Evolutionary conservation across 2,888 invertebrate species (phyloP).

Genomic region (Leucoma salicis): DNA sequence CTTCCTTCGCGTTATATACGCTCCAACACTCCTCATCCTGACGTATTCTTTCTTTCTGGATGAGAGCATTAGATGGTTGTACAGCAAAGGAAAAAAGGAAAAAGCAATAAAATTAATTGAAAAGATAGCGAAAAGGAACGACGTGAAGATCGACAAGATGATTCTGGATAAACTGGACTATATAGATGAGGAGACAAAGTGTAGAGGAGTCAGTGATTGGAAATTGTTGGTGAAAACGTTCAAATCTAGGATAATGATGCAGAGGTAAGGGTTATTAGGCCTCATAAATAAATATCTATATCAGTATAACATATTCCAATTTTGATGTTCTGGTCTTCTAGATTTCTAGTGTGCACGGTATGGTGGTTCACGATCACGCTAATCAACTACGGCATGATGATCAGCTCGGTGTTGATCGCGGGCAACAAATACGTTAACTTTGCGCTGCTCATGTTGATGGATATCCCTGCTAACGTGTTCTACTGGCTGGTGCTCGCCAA

Average conservation of each 20-base stretch:
- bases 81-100: constrained; percentile 66
- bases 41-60: constrained; percentile 67
- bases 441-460: constrained; percentile 69
- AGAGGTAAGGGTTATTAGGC: constrained; percentile 43
- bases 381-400: constrained; percentile 78
- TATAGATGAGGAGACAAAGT: constrained; percentile 47
- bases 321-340: constrained; percentile 4
- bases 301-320: no score
- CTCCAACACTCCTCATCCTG: constrained; percentile 64
- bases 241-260: constrained; percentile 67
- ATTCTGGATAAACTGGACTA: constrained; percentile 58
- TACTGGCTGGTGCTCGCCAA: constrained; percentile 69
- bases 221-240: constrained; percentile 65
- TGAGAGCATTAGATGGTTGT: constrained; percentile 73
- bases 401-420: constrained; percentile 69
- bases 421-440: constrained; percentile 75
- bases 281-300: no score
- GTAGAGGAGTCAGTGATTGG: constrained; percentile 47
- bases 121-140: constrained; percentile 64
- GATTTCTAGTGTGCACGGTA: constrained; percentile 65
- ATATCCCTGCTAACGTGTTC: constrained; percentile 69
- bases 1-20: constrained; percentile 69
- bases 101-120: constrained; percentile 56
- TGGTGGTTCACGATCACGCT: constrained; percentile 77
- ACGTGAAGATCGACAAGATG: constrained; percentile 49